Evolutionary conservation across 2,888 invertebrate genomes (phyloP).

Genomic region (Choristoneura rosaceana): DNA sequence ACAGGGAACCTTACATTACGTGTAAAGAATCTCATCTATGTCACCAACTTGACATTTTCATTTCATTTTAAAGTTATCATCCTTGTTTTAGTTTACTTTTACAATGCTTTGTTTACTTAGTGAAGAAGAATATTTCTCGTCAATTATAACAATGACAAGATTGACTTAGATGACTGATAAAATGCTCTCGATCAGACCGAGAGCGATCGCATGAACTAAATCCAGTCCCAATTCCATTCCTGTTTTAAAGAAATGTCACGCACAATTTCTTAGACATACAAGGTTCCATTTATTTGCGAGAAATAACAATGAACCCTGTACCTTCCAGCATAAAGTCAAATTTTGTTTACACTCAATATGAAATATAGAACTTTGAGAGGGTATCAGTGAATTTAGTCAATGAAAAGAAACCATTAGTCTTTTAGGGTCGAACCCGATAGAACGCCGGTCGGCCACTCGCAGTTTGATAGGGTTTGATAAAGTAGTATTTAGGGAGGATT

Average conservation of each 20-base stretch:
- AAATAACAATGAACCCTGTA: background rate
- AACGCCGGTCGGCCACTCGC: conserved; percentile 13
- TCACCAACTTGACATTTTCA: too few relatives aligned
- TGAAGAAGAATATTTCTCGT: too few relatives aligned
- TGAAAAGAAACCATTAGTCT: conserved; percentile 40
- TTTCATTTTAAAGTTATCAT: too few relatives aligned
- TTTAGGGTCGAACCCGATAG: conserved; percentile 25
- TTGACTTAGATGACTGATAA: background rate
- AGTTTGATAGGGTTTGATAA: conserved; percentile 28
- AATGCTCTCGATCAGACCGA: background rate
- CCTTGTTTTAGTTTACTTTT: too few relatives aligned
- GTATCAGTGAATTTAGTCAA: conserved; percentile 34
- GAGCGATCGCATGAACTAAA: background rate
- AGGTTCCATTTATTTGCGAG: background rate
- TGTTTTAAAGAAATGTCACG: background rate
- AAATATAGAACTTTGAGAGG: conserved; percentile 2
- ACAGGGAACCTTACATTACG: too few relatives aligned
- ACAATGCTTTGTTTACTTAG: too few relatives aligned
- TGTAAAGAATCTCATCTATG: too few relatives aligned
- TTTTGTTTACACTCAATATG: background rate
- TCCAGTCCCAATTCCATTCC: background rate
- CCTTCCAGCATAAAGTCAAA: background rate
- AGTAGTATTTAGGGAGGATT: conserved; percentile 3
- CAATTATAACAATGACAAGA: too few relatives aligned
- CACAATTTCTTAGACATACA: background rate